phyloP scores from a whole-genome alignment of 2,113 vertebrate genomes.

The Erinaceus europaeus region DNA sequence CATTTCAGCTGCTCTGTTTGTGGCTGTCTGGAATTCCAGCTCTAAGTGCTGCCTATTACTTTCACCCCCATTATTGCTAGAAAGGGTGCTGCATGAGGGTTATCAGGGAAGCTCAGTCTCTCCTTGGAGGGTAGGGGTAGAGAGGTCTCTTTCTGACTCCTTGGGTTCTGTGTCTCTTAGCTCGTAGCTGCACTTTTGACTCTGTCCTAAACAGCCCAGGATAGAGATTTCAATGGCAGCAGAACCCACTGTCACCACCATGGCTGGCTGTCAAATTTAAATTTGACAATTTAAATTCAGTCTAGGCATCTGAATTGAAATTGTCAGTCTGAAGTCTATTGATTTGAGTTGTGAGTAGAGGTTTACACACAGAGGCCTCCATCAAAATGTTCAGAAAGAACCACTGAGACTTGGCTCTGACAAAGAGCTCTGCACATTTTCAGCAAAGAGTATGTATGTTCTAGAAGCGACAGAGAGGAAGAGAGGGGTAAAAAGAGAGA shows the following conservation, averaged over 20 bases:
- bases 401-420: background rate
- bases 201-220: background rate
- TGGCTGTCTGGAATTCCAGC: constrained; percentile 60
- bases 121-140: background rate
- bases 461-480: background rate
- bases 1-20: constrained; percentile 64
- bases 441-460: background rate
- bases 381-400: constrained; percentile 7
- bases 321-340: background rate
- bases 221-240: background rate
- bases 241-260: background rate
- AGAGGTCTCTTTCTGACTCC: constrained; percentile 22
- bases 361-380: background rate
- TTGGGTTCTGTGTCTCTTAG: background rate
- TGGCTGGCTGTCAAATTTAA: too few relatives aligned
- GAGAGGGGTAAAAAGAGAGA: too few relatives aligned
- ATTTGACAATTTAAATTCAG: background rate
- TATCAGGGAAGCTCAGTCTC: background rate
- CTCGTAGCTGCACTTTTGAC: constrained; percentile 28
- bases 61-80: constrained; percentile 44
- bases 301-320: background rate
- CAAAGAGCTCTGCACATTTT: background rate
- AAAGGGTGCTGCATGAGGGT: background rate
- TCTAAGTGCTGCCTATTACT: constrained; percentile 42
- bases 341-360: background rate